These are phyloP conservation scores for Conopomorpha cramerella DNA, from an alignment of 1,140 invertebrate genomes.

Conservation along the genomic window DNA sequence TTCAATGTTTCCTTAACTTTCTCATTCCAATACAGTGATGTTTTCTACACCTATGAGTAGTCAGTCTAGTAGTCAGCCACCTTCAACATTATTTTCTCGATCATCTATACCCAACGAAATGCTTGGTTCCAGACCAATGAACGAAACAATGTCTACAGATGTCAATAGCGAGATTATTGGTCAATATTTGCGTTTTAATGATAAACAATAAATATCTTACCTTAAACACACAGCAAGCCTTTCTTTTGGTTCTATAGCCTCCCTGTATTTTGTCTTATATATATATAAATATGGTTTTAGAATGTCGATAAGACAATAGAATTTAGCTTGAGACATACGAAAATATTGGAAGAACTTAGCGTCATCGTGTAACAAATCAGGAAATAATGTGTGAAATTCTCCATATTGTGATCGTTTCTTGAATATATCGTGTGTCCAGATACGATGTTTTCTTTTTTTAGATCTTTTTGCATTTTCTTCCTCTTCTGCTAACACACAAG, in stretches of 20 bases:
- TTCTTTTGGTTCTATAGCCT: slow-evolving; percentile 3
- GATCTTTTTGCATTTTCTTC: slow-evolving; percentile 6
- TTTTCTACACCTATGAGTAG: slow-evolving; percentile 3
- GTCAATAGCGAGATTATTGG: slow-evolving; percentile 1
- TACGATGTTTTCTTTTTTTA: slow-evolving; percentile 7
- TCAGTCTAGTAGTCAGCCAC: slow-evolving; percentile 2
- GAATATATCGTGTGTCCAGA: slow-evolving; percentile 9
- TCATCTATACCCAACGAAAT: too few relatives aligned
- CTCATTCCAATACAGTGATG: slow-evolving; percentile 2
- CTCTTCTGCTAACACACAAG: slow-evolving; percentile 11
- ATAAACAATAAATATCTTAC: not conserved
- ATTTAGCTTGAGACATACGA: slow-evolving; percentile 9
- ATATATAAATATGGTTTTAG: slow-evolving; percentile 2
- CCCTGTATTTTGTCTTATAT: slow-evolving; percentile 2
- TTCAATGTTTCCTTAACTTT: too few relatives aligned
- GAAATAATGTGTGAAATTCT: slow-evolving; percentile 9
- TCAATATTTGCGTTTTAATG: slow-evolving; percentile 2
- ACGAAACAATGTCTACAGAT: too few relatives aligned
- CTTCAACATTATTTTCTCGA: slow-evolving; percentile 1
- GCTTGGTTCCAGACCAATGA: too few relatives aligned
- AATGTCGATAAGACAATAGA: slow-evolving; percentile 5
- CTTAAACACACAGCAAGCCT: slow-evolving; percentile 4
- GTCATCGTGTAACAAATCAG: slow-evolving; percentile 8
- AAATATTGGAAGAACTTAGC: slow-evolving; percentile 8
- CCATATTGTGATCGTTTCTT: slow-evolving; percentile 9